Evolutionary conservation across 2,888 invertebrate species (phyloP).

Genomic region (Macroteleia sp.): DNA sequence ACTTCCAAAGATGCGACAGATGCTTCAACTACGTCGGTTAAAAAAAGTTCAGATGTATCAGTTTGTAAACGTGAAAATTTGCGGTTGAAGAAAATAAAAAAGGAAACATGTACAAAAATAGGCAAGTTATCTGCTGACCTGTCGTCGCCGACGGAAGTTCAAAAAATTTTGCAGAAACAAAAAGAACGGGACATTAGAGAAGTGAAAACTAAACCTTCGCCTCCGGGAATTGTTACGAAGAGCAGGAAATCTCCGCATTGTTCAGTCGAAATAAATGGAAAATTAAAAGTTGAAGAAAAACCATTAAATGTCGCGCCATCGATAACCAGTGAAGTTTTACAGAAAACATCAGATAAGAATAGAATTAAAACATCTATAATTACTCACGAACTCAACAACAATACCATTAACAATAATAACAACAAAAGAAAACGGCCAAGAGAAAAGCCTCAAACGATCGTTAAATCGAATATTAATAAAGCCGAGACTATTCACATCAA

Average conservation of each 20-base stretch:
- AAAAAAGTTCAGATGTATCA: conserved; percentile 40
- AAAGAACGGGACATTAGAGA: conserved; percentile 66
- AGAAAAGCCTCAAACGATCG: conserved; percentile 80
- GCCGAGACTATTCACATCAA: conserved; percentile 68
- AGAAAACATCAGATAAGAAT: conserved; percentile 67
- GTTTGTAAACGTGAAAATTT: conserved; percentile 50
- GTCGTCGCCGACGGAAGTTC: conserved; percentile 84
- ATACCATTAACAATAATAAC: conserved; percentile 30
- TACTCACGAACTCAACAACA: conserved; percentile 43
- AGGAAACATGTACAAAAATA: conserved; percentile 75
- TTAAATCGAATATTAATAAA: conserved; percentile 68
- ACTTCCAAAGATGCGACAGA: conserved; percentile 32
- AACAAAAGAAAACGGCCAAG: conserved; percentile 73
- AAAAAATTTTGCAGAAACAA: conserved; percentile 76
- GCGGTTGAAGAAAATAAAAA: conserved; percentile 69
- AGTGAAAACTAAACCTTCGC: conserved; percentile 66
- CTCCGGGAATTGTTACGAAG: conserved; percentile 81
- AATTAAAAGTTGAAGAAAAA: conserved; percentile 80
- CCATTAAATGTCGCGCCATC: conserved; percentile 84
- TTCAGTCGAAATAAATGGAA: conserved; percentile 74
- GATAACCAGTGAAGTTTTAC: conserved; percentile 79
- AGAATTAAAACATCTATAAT: conserved; percentile 24
- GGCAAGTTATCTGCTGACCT: conserved; percentile 85
- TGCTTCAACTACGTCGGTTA: conserved; percentile 3
- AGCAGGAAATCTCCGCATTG: conserved; percentile 82